phyloP scores from a whole-genome alignment of 2,113 vertebrate genomes.

The Lethenteron reissneri region DNA sequence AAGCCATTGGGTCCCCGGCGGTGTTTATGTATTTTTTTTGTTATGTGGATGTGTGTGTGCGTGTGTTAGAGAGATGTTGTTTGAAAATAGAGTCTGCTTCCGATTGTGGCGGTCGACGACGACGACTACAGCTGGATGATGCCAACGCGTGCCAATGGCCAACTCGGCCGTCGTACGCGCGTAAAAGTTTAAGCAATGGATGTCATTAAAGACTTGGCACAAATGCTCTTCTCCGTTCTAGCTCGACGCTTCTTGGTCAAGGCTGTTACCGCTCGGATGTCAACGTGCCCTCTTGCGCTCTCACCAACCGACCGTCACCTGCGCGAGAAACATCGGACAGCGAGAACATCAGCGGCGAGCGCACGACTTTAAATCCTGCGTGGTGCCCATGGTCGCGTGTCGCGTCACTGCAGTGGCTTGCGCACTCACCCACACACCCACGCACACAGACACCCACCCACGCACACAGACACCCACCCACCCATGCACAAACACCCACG shows the following conservation, averaged over 20 bases:
- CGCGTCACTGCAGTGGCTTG: neutral
- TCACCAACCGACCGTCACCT: neutral
- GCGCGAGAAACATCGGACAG: neutral
- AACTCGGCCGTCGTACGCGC: too few relatives aligned
- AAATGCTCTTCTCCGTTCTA: too few relatives aligned
- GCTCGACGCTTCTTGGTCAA: too few relatives aligned
- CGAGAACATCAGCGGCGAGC: neutral
- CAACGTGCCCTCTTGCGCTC: too few relatives aligned
- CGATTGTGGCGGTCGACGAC: neutral
- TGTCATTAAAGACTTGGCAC: too few relatives aligned
- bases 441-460: neutral
- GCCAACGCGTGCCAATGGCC: too few relatives aligned
- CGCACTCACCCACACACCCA: neutral
- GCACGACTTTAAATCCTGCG: neutral
- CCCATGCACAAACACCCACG: neutral
- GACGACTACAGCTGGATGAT: neutral
- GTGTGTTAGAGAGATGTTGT: neutral
- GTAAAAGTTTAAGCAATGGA: too few relatives aligned
- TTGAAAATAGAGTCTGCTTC: neutral
- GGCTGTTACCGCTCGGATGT: too few relatives aligned
- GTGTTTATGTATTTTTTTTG: neutral
- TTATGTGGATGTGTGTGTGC: neutral
- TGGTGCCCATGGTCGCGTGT: neutral
- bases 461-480: neutral
- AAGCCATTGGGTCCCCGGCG: neutral